A percentile compares a stretch with the other conserved stretches of the same genome.
phyloP scores from a whole-genome alignment of 2,113 vertebrate genomes.

The Syrmaticus mikado region DNA sequence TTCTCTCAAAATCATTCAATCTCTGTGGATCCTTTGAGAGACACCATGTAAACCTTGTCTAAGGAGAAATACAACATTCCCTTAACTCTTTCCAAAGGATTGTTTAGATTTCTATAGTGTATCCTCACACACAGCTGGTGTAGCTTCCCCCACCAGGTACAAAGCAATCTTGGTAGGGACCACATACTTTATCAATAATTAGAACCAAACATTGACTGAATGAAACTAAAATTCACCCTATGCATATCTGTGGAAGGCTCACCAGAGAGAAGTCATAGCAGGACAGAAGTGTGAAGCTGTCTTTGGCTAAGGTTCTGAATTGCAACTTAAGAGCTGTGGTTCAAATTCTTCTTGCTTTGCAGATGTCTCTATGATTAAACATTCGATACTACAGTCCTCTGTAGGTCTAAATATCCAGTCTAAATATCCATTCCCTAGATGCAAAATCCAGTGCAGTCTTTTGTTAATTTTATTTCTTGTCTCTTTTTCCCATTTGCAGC shows the following conservation, averaged over 20 bases:
- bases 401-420: not conserved
- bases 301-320: not conserved
- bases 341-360: not conserved
- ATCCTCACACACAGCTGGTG: not conserved
- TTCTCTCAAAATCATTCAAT: not conserved
- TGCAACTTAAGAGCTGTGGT: not conserved
- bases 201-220: not conserved
- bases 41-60: not conserved
- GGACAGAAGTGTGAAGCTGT: not conserved
- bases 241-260: not conserved
- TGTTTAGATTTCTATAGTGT: not conserved
- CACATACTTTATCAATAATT: not conserved
- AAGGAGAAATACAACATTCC: not conserved
- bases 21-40: not conserved
- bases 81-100: not conserved
- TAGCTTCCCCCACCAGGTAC: not conserved
- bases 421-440: not conserved
- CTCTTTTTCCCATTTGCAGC: not conserved
- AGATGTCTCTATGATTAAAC: not conserved
- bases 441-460: not conserved
- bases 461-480: not conserved
- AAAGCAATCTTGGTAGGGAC: not conserved
- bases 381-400: not conserved
- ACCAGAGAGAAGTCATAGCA: not conserved
- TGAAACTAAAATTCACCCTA: not conserved